These are phyloP conservation scores for Cnemophilus loriae DNA, from an alignment of 2,113 vertebrate species.

Conservation along the genomic window DNA sequence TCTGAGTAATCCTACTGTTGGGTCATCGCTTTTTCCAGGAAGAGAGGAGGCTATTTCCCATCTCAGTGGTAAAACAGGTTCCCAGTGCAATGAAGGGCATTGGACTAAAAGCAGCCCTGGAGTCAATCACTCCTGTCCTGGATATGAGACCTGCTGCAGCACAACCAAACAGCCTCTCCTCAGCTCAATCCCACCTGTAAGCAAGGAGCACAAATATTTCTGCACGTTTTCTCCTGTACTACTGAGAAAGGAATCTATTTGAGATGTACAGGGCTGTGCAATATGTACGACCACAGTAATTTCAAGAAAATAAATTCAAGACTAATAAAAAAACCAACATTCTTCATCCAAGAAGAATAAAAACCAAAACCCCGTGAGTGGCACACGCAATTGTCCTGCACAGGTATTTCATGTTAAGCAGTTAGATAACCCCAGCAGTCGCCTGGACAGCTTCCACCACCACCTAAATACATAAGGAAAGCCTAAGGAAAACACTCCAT, in stretches of 20 bases:
- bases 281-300: not conserved
- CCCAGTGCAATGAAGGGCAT: accelerated
- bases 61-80: not conserved
- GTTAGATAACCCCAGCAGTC: not conserved
- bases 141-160: not conserved
- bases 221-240: not conserved
- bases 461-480: not conserved
- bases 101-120: not conserved
- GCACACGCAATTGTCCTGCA: not conserved
- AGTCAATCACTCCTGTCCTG: not conserved
- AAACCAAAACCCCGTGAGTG: not conserved
- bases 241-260: not conserved
- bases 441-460: not conserved
- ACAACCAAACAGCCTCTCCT: not conserved
- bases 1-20: not conserved
- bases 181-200: not conserved
- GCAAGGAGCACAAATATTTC: not conserved
- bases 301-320: not conserved
- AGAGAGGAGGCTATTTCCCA: not conserved
- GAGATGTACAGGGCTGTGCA: not conserved
- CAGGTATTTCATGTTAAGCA: not conserved
- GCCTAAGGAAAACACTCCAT: not conserved
- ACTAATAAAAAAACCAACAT: not conserved
- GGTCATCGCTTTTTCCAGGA: not conserved
- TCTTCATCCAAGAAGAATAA: not conserved